Percentiles rank a stretch among this genome's conserved stretches.
Evolutionary conservation across 2,113 vertebrate genomes (phyloP).

Genomic region (Junco hyemalis): DNA sequence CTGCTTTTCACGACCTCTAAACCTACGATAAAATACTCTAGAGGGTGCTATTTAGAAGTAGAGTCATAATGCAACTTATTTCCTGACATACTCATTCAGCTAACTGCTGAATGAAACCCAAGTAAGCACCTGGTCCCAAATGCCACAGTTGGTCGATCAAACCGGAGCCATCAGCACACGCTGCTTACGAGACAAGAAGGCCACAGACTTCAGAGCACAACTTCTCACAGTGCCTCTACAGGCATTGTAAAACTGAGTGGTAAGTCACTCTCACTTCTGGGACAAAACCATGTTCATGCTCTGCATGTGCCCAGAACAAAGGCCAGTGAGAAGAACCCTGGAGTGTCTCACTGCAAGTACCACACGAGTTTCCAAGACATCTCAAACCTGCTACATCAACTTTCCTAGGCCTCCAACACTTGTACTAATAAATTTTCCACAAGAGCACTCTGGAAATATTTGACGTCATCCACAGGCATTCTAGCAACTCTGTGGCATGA

Average conservation of each 20-base stretch:
- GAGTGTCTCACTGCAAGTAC: neutral
- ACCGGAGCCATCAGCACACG: neutral
- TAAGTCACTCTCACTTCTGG: fast-evolving
- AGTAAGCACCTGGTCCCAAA: neutral
- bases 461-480: neutral
- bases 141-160: neutral
- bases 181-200: neutral
- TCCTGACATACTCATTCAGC: neutral
- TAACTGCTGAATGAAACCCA: neutral
- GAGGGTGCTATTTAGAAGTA: neutral
- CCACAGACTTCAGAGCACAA: neutral
- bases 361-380: neutral
- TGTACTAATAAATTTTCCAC: neutral
- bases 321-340: neutral
- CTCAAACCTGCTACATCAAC: neutral
- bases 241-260: fast-evolving
- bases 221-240: neutral
- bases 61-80: neutral
- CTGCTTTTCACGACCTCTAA: neutral
- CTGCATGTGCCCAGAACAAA: neutral
- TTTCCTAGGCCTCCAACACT: neutral
- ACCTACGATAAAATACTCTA: neutral
- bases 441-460: neutral
- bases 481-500: neutral
- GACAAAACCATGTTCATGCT: neutral